These are phyloP conservation scores for Callipepla squamata DNA, from an alignment of 2,113 vertebrate genomes.

Conservation along the genomic window DNA sequence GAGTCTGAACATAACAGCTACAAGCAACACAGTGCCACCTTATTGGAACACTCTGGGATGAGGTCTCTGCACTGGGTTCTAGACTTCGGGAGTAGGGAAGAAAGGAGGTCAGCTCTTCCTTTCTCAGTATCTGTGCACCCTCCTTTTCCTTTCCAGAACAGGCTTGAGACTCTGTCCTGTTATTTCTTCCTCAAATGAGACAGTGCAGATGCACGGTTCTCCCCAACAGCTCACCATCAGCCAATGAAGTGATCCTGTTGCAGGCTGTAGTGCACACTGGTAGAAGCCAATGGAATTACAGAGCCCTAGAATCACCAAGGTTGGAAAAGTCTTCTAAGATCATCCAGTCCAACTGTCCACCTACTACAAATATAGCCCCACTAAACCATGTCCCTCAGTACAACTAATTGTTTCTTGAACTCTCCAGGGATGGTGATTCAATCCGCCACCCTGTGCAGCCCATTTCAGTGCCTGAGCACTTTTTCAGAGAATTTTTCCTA, in stretches of 20 bases:
- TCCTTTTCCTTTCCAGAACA: neutral
- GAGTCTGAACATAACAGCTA: neutral
- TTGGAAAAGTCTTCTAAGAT: too few relatives aligned
- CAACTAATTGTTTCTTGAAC: too few relatives aligned
- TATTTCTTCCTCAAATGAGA: neutral
- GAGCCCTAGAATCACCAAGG: too few relatives aligned
- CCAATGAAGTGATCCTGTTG: neutral
- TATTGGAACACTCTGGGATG: neutral
- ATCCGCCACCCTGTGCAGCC: too few relatives aligned
- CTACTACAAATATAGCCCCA: too few relatives aligned
- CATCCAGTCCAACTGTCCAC: too few relatives aligned
- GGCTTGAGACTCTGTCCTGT: neutral
- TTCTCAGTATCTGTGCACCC: neutral
- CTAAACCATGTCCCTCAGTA: too few relatives aligned
- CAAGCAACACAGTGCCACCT: neutral
- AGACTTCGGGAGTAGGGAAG: neutral
- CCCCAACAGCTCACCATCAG: neutral
- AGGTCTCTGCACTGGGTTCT: neutral
- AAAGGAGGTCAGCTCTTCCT: neutral
- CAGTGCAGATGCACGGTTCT: neutral
- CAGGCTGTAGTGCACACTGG: neutral
- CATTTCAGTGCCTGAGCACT: too few relatives aligned
- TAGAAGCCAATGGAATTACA: neutral
- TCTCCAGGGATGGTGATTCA: too few relatives aligned
- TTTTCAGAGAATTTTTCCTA: too few relatives aligned